Evolutionary conservation across 2,797 vertebrate genomes (phyloP).

Genomic region (Hafferia zeledoni): DNA sequence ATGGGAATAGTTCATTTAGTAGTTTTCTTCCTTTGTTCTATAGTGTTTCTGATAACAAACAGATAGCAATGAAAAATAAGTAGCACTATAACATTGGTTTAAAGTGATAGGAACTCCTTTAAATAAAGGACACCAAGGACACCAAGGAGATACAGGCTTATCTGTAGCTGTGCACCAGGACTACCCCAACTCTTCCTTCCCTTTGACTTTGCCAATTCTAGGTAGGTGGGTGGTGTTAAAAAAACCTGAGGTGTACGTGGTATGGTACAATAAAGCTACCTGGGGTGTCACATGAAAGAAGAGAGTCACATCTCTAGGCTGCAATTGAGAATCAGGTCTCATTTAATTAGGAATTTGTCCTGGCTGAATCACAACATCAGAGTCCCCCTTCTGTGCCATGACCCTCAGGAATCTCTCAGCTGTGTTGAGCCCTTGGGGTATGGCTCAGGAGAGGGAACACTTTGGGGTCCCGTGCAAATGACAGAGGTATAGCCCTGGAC

Average conservation of each 20-base stretch:
- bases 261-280: neutral
- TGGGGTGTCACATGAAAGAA: neutral
- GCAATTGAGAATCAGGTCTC: neutral
- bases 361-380: neutral
- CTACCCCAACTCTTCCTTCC: neutral
- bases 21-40: neutral
- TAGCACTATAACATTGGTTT: neutral
- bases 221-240: neutral
- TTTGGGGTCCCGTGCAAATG: neutral
- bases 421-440: too few relatives aligned
- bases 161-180: neutral
- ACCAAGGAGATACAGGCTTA: neutral
- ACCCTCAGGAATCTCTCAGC: neutral
- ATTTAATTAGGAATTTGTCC: neutral
- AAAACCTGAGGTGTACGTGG: neutral
- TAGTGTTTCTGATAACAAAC: neutral
- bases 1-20: neutral
- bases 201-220: neutral
- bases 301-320: neutral
- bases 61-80: neutral
- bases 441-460: neutral
- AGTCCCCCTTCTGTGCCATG: neutral
- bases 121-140: neutral
- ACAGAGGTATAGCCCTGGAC: accelerated
- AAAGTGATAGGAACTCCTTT: neutral